Percentiles rank a stretch among this genome's conserved stretches.
Evolutionary conservation across 2,888 invertebrate genomes (phyloP).

Genomic region (Macrosiphum euphorbiae): DNA sequence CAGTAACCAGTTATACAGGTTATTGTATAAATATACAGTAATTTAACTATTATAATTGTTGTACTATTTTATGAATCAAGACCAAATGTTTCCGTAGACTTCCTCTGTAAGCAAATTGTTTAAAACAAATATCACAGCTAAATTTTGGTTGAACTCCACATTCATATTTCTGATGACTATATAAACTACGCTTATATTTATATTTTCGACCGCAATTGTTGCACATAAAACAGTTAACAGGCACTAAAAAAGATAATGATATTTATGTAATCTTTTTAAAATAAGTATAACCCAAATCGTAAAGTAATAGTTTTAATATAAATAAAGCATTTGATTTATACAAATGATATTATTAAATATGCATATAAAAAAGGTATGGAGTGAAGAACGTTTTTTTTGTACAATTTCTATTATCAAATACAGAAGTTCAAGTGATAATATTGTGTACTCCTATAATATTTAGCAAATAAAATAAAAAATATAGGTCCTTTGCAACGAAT

Average conservation of each 20-base stretch:
- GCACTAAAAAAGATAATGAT: not conserved
- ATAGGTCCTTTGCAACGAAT: too few relatives aligned
- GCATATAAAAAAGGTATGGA: not conserved
- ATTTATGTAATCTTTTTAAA: not conserved
- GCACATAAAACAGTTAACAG: not conserved
- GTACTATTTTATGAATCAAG: not conserved
- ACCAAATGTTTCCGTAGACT: not conserved
- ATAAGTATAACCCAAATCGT: not conserved
- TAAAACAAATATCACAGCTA: not conserved
- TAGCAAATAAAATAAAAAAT: too few relatives aligned
- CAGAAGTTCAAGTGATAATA: too few relatives aligned
- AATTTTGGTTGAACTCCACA: slow-evolving; percentile 9
- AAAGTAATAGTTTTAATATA: not conserved
- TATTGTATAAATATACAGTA: too few relatives aligned
- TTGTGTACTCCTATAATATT: too few relatives aligned
- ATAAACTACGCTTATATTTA: slow-evolving; percentile 11
- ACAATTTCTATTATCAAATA: too few relatives aligned
- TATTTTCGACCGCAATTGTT: slow-evolving; percentile 3
- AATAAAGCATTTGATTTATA: not conserved
- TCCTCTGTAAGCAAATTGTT: not conserved
- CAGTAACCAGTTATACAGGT: too few relatives aligned
- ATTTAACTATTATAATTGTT: too few relatives aligned
- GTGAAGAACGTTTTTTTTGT: too few relatives aligned
- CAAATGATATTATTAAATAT: not conserved
- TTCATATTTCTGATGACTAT: not conserved